Conservation (phyloP, 2,113 vertebrate species). For the Oxyura jamaicensis region DNA sequence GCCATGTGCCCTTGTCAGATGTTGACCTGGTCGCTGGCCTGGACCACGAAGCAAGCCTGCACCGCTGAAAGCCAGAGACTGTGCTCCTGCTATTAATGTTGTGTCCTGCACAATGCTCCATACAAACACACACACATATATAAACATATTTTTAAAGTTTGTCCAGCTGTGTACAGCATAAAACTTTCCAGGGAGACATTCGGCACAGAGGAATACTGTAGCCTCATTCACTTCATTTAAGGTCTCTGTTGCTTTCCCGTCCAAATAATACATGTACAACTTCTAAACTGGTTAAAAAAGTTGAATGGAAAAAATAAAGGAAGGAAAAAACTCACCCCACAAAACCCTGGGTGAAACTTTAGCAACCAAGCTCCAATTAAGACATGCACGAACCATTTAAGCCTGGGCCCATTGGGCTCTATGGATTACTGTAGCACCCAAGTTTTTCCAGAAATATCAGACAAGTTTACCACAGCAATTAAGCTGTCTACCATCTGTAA, state of each 20-base stretch:
- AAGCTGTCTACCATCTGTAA: slow-evolving; percentile 76
- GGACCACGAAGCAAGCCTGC: not conserved
- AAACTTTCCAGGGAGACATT: not conserved
- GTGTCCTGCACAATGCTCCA: not conserved
- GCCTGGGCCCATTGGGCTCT: slow-evolving; percentile 8
- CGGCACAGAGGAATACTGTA: not conserved
- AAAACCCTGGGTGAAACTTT: not conserved
- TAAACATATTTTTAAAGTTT: not conserved
- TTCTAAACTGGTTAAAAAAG: not conserved
- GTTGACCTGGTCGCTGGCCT: not conserved
- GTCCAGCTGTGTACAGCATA: not conserved
- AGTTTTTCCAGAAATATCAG: slow-evolving; percentile 67
- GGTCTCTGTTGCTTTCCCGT: not conserved
- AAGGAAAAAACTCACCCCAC: not conserved
- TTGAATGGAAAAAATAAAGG: not conserved
- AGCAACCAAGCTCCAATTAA: not conserved
- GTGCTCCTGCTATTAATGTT: not conserved
- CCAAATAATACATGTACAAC: not conserved
- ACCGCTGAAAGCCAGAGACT: not conserved
- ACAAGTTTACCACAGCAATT: slow-evolving; percentile 75
- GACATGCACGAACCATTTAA: not conserved
- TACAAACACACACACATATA: not conserved
- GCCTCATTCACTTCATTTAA: not conserved
- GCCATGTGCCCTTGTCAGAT: accelerated
- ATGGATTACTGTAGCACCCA: slow-evolving; percentile 62